Base-by-base conservation (phyloP, 2,888 invertebrate species). In the Polyploca ridens region DNA sequence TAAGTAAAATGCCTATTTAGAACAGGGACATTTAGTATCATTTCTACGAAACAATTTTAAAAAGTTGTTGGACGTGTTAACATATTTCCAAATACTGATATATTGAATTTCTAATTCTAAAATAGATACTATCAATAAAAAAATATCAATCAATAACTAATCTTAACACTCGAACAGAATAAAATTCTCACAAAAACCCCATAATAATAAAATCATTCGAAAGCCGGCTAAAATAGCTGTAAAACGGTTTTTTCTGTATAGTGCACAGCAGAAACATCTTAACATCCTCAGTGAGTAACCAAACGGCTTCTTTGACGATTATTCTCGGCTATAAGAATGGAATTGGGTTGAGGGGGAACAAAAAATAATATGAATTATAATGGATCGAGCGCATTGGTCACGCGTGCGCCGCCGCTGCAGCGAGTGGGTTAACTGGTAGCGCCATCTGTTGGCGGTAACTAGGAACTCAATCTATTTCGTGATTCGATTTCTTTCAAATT, bases 301-400 rank as follows among this genome's bases (percentile, higher is more conserved):
- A 81, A 79, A 83, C 87, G 89, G 88, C 79, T 77, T 85, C 88
- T 90, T 90, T 90, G 88, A 82, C 86, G 86, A 89, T 90, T 90
- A 88, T 89, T 71, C 83, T 88, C 89, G 89, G 87, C 81, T 85
- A 85, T 87, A 88, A 88, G 86, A 89, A 87, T 85, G 84, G 82
- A 89, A 90, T 90, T 88, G 85, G 87, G 87, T 83, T 83, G 78
- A 54, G 54, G 79, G 75, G 73, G 80, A 74, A 85, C 83, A 87
- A 89, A 89, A 87, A 90, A 88, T 44, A 77, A 73, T 76, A 72
- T 79, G 75, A 74, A 83, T 81, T 81, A 84, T 82, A 86, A 86
- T 84, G 81, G 75, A 67, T 58, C 66, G 72, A 75, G 60, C 66
- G 72, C 75, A 81, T 84, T 79, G 74, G 80, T 69, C 76, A 83